Evolutionary conservation across 2,797 vertebrate species (phyloP), one percentile per base, ranked within the genome.

Genomic region (Oryzias dopingdopingensis): DNA sequence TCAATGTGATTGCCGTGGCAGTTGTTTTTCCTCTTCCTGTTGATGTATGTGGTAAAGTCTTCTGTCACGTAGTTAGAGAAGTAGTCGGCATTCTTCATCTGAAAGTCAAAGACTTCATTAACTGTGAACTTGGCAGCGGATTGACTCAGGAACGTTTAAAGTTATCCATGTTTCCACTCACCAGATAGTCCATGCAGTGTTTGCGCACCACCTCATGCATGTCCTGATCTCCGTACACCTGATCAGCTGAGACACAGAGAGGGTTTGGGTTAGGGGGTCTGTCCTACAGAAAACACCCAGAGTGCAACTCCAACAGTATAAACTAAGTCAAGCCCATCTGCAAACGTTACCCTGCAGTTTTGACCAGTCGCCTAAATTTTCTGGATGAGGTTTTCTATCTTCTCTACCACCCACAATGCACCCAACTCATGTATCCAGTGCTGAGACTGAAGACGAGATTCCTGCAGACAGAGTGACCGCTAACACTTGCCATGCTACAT

Each of bases 51-150:
- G 83, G 94, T 94, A 65, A 97, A 96, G 73, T 98, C 95, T 82
- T 98, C 95, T 0, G 96, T 98, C 82, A 98, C 96, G 15, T 98
- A 98, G 86, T 94, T 96, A 57, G 96, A 97, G 74, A 97, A 97
- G 66, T 96, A 96, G 78, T 97, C 95, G 0, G 96, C 95, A 43
- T 96, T 97, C 81, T 97, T 97, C 94, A 94, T 95, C 95, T 96
- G 84, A 14, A 20, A 20, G 4, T 13, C 13, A 14, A 15, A 63
- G 44, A 5, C 4, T 6, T 23, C n/a, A 8, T 45, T n/a, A 5
- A 5, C 4, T 6, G 52, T 1, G 16, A 4, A 8, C 26, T 22
- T 50, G 12, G 6, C 26, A 26, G 49, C 49, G 5, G 59, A 46
- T 46, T 40, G 49, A 42, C 26, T n/a, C 8, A 17, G 4, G 12